Evolutionary conservation across 2,113 vertebrate genomes (phyloP).

Genomic region (Scomber colias): DNA sequence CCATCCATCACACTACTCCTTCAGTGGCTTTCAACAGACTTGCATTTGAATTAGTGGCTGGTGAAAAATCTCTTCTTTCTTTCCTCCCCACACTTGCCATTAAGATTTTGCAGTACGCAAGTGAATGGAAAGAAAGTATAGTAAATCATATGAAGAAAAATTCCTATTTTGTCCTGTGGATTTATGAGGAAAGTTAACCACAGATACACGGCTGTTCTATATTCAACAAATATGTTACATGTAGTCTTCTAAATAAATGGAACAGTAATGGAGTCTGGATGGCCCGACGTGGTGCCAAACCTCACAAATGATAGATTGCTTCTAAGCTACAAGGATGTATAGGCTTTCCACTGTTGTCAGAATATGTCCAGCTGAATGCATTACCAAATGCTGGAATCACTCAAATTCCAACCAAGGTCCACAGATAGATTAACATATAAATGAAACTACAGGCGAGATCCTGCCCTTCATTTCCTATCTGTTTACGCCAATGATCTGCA

Average conservation of each 20-base stretch:
- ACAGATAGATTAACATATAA: constrained; percentile 80
- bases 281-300: constrained; percentile 43
- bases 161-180: constrained; percentile 55
- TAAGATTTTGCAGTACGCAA: constrained; percentile 28
- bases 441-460: constrained; percentile 69
- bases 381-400: constrained; percentile 64
- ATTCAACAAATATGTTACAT: constrained; percentile 64
- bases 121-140: constrained; percentile 27
- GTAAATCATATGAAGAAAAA: constrained; percentile 41
- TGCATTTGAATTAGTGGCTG: constrained; percentile 42
- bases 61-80: constrained; percentile 43
- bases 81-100: constrained; percentile 33
- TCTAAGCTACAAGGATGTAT: constrained; percentile 47
- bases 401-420: constrained; percentile 65
- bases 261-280: constrained; percentile 55
- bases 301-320: constrained; percentile 60
- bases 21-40: constrained; percentile 24
- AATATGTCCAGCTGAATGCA: constrained; percentile 62
- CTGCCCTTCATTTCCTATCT: constrained; percentile 61
- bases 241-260: constrained; percentile 58
- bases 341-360: constrained; percentile 43
- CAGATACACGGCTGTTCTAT: constrained; percentile 38
- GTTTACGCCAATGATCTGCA: constrained; percentile 47
- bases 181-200: constrained; percentile 58
- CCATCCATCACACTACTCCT: constrained; percentile 41